Conservation (phyloP, 2,797 vertebrate species). For the Hypotaenidia okinawae region DNA sequence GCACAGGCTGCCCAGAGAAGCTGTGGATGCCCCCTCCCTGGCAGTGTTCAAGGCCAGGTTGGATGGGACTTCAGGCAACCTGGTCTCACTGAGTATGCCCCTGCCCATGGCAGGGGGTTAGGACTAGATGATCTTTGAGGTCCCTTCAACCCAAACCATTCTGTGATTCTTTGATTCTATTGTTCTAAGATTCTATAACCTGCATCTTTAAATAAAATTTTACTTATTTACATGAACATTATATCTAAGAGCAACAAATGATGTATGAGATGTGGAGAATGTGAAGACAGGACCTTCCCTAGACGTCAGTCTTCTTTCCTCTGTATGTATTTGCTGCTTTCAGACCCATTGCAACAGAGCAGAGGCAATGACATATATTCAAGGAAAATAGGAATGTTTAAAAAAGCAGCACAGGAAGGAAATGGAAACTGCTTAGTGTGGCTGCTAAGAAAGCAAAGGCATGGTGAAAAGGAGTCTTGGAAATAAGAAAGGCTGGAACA, state of each 20-base stretch:
- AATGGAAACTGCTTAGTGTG: background rate
- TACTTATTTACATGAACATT: background rate
- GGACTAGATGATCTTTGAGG: too few relatives aligned
- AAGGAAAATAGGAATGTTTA: background rate
- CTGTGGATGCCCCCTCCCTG: too few relatives aligned
- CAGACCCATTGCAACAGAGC: background rate
- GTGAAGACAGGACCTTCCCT: background rate
- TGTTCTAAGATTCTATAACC: background rate
- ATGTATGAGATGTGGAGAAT: background rate
- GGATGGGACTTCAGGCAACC: too few relatives aligned
- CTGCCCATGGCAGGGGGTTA: too few relatives aligned
- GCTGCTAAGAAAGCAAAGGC: background rate
- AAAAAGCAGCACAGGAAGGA: background rate
- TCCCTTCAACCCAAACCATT: too few relatives aligned
- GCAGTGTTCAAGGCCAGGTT: too few relatives aligned
- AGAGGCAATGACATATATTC: background rate
- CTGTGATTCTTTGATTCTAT: too few relatives aligned
- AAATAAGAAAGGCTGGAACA: background rate
- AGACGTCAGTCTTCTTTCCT: background rate
- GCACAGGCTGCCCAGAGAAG: too few relatives aligned
- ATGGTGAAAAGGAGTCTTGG: background rate
- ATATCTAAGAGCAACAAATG: background rate
- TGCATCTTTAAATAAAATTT: background rate
- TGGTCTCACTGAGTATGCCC: too few relatives aligned
- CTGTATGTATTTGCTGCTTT: background rate